Conservation (phyloP, 2,113 vertebrate genomes). For the Uria aalge region DNA sequence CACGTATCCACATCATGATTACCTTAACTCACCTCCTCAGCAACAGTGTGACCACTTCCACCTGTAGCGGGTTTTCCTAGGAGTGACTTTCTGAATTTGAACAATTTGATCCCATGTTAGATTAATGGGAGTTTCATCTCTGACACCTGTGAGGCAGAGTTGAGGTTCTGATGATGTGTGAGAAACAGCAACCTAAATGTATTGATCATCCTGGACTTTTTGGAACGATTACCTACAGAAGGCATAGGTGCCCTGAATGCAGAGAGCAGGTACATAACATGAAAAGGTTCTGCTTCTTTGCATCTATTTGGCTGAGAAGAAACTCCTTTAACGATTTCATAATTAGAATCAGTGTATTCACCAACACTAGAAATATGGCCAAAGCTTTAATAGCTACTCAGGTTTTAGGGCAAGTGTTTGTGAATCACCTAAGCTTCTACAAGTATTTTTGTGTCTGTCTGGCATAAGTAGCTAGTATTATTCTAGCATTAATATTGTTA, state of each 20-base stretch:
- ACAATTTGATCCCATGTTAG: neutral
- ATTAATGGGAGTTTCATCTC: neutral
- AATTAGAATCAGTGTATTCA: neutral
- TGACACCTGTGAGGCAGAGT: neutral
- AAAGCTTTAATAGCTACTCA: neutral
- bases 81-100: neutral
- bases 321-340: neutral
- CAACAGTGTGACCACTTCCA: neutral
- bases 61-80: neutral
- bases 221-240: neutral
- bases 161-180: neutral
- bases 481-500: neutral
- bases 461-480: neutral
- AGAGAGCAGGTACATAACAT: fast-evolving
- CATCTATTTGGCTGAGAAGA: neutral
- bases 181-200: neutral
- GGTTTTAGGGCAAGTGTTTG: neutral
- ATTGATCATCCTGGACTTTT: neutral
- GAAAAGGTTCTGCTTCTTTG: neutral
- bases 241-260: fast-evolving
- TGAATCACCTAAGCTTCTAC: neutral
- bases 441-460: neutral
- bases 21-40: neutral
- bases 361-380: neutral
- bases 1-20: neutral